These are phyloP conservation scores for Saxicola maurus DNA, from an alignment of 2,797 vertebrate species.

Conservation along the genomic window DNA sequence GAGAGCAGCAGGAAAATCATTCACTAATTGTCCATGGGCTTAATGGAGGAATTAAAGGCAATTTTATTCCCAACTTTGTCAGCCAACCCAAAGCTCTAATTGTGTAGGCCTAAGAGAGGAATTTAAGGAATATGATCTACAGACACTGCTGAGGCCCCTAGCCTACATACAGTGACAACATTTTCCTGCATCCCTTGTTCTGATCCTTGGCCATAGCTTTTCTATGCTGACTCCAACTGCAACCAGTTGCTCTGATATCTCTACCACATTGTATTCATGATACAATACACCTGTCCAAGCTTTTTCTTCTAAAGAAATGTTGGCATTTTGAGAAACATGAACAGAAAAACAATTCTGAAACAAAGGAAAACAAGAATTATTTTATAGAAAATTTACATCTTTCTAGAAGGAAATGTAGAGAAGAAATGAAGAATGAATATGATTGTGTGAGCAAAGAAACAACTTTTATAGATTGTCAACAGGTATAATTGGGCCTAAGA, in stretches of 20 bases:
- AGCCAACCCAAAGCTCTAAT: not conserved
- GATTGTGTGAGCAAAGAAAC: not conserved
- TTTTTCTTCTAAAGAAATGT: not conserved
- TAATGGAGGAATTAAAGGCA: slow-evolving; percentile 14
- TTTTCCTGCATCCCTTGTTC: not conserved
- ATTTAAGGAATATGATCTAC: not conserved
- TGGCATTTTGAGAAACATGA: not conserved
- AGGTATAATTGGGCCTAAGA: not conserved
- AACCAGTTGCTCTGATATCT: not conserved
- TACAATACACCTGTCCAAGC: not conserved
- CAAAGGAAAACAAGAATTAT: not conserved
- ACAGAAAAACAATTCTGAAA: not conserved
- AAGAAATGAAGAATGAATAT: not conserved
- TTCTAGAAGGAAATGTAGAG: not conserved
- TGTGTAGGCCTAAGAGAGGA: not conserved
- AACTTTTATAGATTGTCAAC: not conserved
- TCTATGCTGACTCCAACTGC: not conserved
- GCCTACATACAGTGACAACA: not conserved
- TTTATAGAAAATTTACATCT: not conserved
- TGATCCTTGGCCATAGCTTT: not conserved
- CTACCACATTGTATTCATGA: not conserved
- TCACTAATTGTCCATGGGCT: not conserved
- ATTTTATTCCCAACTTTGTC: slow-evolving; percentile 21
- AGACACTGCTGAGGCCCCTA: not conserved
- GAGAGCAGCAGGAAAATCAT: not conserved